Conservation (phyloP, 2,888 invertebrate species). For the Drosophila siamana region DNA sequence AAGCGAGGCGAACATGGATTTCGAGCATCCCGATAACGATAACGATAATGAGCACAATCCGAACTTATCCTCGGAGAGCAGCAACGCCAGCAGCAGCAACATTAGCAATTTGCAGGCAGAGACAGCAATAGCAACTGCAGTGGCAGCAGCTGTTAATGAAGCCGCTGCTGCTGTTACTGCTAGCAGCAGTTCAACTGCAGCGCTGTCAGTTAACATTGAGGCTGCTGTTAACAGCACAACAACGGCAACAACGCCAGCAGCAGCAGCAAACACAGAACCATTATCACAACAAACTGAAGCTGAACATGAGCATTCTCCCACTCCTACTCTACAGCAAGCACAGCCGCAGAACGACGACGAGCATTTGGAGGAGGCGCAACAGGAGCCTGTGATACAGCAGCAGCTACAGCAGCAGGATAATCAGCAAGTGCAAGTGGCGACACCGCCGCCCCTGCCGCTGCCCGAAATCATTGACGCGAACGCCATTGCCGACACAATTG, state of each 20-base stretch:
- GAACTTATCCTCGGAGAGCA: conserved; percentile 74
- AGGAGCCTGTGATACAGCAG: conserved; percentile 10
- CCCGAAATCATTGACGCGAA: conserved; percentile 53
- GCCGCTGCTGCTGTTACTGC: conserved; percentile 35
- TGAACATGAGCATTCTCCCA: conserved; percentile 73
- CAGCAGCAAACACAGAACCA: conserved; percentile 19
- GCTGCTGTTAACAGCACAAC: conserved; percentile 16
- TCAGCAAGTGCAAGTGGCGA: conserved; percentile 26
- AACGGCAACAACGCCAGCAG: conserved; percentile 20
- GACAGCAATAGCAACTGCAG: conserved; percentile 38
- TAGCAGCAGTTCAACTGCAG: conserved; percentile 33
- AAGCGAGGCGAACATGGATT: conserved; percentile 48
- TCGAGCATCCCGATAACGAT: conserved; percentile 64
- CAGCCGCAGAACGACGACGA: conserved; percentile 27
- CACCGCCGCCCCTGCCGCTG: conserved; percentile 25
- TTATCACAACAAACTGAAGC: conserved; percentile 59
- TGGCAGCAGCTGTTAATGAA: conserved; percentile 44
- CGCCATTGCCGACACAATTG: conserved; percentile 72
- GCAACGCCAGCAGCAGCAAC: conserved; percentile 70
- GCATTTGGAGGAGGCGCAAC: conserved; percentile 29
- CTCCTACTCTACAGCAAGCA: conserved; percentile 76
- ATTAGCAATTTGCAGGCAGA: conserved; percentile 47
- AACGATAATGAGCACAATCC: conserved; percentile 75
- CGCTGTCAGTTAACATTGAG: conserved; percentile 38
- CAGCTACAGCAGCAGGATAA: conserved; percentile 17